Conservation (phyloP, 1,140 invertebrate genomes). For the Phthorimaea operculella region DNA sequence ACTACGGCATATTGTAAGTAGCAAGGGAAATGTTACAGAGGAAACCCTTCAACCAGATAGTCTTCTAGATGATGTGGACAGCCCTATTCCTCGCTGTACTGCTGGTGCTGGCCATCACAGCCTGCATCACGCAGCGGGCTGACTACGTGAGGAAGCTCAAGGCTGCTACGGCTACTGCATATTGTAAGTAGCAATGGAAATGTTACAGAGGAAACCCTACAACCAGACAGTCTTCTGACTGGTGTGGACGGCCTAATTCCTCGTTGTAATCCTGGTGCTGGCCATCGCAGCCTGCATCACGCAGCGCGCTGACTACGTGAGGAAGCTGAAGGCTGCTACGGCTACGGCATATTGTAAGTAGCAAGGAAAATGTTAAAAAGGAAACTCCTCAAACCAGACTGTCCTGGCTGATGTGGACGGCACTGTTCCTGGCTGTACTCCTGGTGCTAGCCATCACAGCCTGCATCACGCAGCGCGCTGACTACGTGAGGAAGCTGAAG, state of each 20-base stretch:
- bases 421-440: conserved; percentile 81
- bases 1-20: conserved; percentile 90
- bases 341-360: conserved; percentile 90
- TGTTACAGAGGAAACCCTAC: no score
- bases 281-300: conserved; percentile 83
- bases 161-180: conserved; percentile 92
- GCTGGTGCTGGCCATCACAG: conserved; percentile 79
- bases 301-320: conserved; percentile 83
- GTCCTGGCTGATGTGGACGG: conserved; percentile 83
- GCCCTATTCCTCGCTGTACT: conserved; percentile 82
- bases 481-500: conserved; percentile 88
- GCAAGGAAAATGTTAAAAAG: no score
- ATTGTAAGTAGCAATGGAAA: conserved; percentile 76
- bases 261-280: conserved; percentile 80
- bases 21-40: no score
- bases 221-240: conserved; percentile 81
- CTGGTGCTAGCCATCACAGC: conserved; percentile 81
- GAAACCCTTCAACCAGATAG: conserved; percentile 72
- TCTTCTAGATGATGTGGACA: conserved; percentile 83
- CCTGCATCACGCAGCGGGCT: conserved; percentile 85
- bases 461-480: conserved; percentile 84
- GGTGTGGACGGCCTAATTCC: conserved; percentile 79
- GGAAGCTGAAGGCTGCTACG: conserved; percentile 93
- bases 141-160: conserved; percentile 88
- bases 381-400: conserved; percentile 71